These are phyloP conservation scores for Allolobophora icterica DNA, from an alignment of 2,888 invertebrate species.

Conservation along the genomic window DNA sequence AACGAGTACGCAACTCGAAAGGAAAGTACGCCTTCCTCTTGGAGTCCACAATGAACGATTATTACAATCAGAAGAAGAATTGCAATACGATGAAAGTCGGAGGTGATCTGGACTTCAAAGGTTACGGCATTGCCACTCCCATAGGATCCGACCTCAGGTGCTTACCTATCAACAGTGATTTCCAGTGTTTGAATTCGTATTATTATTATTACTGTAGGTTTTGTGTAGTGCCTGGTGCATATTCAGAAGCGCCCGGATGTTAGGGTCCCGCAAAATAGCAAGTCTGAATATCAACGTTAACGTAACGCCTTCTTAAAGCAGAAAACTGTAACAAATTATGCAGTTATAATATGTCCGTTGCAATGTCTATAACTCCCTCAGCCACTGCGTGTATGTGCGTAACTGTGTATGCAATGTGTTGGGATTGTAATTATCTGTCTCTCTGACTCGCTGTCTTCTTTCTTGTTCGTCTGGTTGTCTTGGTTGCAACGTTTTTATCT, in stretches of 20 bases:
- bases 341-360: too few relatives aligned
- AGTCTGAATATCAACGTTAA: too few relatives aligned
- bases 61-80: constrained; percentile 85
- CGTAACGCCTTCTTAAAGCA: too few relatives aligned
- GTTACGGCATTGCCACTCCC: constrained; percentile 92
- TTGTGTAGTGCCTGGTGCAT: too few relatives aligned
- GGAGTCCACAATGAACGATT: constrained; percentile 74
- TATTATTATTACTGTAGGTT: background rate
- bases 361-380: too few relatives aligned
- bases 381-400: too few relatives aligned
- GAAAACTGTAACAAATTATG: too few relatives aligned
- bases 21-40: constrained; percentile 75
- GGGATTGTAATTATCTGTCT: too few relatives aligned
- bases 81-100: constrained; percentile 73
- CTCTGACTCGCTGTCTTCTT: background rate
- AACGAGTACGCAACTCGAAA: constrained; percentile 58
- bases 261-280: too few relatives aligned
- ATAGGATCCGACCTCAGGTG: constrained; percentile 86
- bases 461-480: background rate
- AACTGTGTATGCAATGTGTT: too few relatives aligned
- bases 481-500: too few relatives aligned
- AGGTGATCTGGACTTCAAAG: constrained; percentile 78
- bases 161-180: background rate
- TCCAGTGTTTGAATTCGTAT: background rate
- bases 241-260: too few relatives aligned